These are phyloP conservation scores for Cricetomys ansorgei DNA, from an alignment of 2,113 vertebrate species.

Conservation along the genomic window DNA sequence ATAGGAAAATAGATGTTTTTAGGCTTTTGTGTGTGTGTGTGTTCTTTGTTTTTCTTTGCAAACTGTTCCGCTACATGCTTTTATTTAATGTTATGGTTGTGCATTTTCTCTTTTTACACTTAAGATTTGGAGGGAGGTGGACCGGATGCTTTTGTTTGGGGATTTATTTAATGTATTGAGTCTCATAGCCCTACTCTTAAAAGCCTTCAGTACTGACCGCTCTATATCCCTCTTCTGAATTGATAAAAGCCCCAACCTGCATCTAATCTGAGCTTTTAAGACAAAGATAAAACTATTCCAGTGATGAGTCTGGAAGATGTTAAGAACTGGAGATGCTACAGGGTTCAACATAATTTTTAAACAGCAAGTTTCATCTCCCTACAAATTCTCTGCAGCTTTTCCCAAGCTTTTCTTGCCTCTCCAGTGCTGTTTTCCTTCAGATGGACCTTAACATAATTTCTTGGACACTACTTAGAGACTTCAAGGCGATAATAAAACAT, in stretches of 20 bases:
- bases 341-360: constrained; percentile 85
- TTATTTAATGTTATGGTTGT: constrained; percentile 81
- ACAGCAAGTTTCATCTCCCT: constrained; percentile 84
- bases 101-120: constrained; percentile 81
- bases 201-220: constrained; percentile 68
- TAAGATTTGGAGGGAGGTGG: constrained; percentile 78
- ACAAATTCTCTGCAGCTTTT: constrained; percentile 85
- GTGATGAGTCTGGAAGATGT: constrained; percentile 84
- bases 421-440: constrained; percentile 86
- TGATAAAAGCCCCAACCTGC: constrained; percentile 78
- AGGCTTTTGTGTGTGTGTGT: constrained; percentile 74
- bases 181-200: constrained; percentile 80
- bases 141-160: constrained; percentile 60
- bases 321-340: constrained; percentile 82
- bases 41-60: constrained; percentile 77
- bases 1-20: constrained; percentile 73
- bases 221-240: constrained; percentile 79
- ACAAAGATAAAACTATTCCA: constrained; percentile 80
- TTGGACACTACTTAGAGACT: constrained; percentile 87
- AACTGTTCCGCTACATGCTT: constrained; percentile 81
- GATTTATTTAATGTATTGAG: constrained; percentile 71
- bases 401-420: constrained; percentile 85
- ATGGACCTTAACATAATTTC: constrained; percentile 85
- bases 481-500: constrained; percentile 89
- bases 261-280: constrained; percentile 79